These are phyloP conservation scores for Pentalonia nigronervosa DNA, from an alignment of 1,140 invertebrate species.

Conservation along the genomic window DNA sequence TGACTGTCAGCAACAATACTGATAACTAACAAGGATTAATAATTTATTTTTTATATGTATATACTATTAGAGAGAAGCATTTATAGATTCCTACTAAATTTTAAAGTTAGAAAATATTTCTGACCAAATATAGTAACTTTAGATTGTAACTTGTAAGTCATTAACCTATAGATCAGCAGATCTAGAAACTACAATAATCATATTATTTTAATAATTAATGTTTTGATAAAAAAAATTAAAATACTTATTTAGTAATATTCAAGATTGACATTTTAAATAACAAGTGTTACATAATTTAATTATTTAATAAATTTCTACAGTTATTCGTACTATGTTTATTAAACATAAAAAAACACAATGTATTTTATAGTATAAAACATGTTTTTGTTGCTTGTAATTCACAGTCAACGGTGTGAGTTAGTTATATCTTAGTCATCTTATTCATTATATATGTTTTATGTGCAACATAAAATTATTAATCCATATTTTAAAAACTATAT, in stretches of 20 bases:
- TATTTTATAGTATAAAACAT: background rate
- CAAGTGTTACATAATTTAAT: background rate
- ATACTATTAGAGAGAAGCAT: background rate
- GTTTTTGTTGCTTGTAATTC: background rate
- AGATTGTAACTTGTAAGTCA: background rate
- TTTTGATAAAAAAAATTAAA: background rate
- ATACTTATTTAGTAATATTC: background rate
- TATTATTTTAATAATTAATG: background rate
- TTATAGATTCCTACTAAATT: background rate
- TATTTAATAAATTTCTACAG: background rate
- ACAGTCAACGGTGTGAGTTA: background rate
- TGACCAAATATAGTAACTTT: background rate
- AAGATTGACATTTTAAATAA: background rate
- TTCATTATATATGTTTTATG: background rate
- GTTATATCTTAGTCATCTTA: background rate
- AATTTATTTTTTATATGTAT: background rate
- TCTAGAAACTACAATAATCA: background rate
- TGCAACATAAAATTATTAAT: background rate
- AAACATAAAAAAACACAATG: background rate
- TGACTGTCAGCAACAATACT: background rate
- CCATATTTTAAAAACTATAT: background rate
- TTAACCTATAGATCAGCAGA: background rate
- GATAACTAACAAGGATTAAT: background rate
- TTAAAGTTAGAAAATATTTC: background rate
- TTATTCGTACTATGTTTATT: background rate